Evolutionary conservation across 2,888 invertebrate genomes (phyloP), one percentile per base, ranked within the genome.

Genomic region (Darwinula stevensoni): DNA sequence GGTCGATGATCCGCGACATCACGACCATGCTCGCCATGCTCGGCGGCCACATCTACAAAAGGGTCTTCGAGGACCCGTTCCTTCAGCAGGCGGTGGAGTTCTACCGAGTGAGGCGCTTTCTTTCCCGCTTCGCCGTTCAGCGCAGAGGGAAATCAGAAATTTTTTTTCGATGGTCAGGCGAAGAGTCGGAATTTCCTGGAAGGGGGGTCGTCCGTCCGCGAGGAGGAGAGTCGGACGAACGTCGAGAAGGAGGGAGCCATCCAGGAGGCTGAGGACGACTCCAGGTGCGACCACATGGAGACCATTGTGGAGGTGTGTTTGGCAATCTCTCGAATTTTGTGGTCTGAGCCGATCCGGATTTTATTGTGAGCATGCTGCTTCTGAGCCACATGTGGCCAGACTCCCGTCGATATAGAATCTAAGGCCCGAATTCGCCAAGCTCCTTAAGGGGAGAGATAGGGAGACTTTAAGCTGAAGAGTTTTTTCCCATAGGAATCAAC

Each of bases 1-100:
- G 91, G 44, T 67, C 86, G 45, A 80, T 88, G 35, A 84, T 97
- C 42, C 86, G 88, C 53, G 88, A 88, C 56, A 91, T 91, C 35
- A 94, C 94, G 57, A 84, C 91, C 57, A 99, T 99, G 97, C 63
- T 99, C 42, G 86, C 94, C 71, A 73, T 86, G 35, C 63, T 99
- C 32, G 97, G 97, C 36, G 65, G 82, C 35, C 59, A 67, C 33
- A 94, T 97, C 32, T 99, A 99, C 50, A 91, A 94, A 52, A 88
- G 91, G 56, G 94, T 97, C 54, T 99, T 99, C 52, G 97, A 99
- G 53, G 66, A 74, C 44, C 94, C 94, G 2, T 97, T 99, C 59
- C 61, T 99, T 40, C 68, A 74, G 41, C 91, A 97, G 53, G 91
- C 94, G 34, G 78, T 88, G 26, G 88, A 94, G 46, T 99, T 94